Base-by-base conservation (phyloP, 2,797 vertebrate species). In the Eleutherodactylus coqui region DNA sequence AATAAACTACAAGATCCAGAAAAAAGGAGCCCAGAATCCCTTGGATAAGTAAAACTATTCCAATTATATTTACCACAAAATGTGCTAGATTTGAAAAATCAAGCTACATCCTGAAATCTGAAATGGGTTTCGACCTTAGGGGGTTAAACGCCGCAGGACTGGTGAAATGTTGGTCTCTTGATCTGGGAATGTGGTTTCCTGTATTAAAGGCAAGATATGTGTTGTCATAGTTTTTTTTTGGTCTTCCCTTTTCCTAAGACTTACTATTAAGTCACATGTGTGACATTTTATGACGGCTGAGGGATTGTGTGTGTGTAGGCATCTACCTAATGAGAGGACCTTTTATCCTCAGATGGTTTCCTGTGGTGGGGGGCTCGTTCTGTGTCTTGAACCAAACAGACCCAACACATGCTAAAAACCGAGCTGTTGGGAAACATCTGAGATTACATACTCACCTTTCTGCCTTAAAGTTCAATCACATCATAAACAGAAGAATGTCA, bases 401-500 rank as follows among this genome's bases (percentile, higher is more conserved):
- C 75, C 21, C 79, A 83, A 86, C 85, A 82, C 85, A 82, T 86
- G 79, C 73, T 78, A 78, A 82, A 86, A 58, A 36, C 83, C 5
- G 79, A 69, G 34, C 60, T 77, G 79, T 78, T 79, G 51, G 75
- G 75, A 82, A 83, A 82, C 79, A 76, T 86, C 70, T 86, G 85
- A 82, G 70, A 76, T 86, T 73, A 82, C 72, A 82, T 43, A 75
- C 34, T 79, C 83, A 72, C 83, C 75, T 79, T 47, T 80, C 69
- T 81, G 69, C 45, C 38, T 82, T 75, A 29, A 82, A 82, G 70
- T 86, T 82, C 47, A 76, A 29, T 82, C 85, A 86, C 79, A 34
- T 82, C 79, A 86, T 86, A 82, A 86, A 86, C 70, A 82, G 73
- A 83, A 82, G 72, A 62, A 82, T 82, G 45, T 82, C 85, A 55